phyloP scores from a whole-genome alignment of 2,113 vertebrate genomes.

The Osmerus eperlanus region DNA sequence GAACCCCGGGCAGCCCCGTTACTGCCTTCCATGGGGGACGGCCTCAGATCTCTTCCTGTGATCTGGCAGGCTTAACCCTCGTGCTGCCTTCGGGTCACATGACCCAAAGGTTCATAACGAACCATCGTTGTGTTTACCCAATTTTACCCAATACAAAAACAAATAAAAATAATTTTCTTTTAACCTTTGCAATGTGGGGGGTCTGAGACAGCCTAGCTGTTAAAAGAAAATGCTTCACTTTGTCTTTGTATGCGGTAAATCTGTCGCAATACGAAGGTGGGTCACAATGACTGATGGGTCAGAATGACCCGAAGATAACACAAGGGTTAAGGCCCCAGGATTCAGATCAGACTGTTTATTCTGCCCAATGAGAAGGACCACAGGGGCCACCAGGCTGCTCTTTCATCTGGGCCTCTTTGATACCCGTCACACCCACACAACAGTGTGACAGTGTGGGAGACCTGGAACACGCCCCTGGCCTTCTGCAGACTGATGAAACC shows the following conservation, averaged over 20 bases:
- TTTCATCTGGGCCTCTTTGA: slow-evolving; percentile 60
- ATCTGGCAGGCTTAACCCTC: slow-evolving; percentile 50
- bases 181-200: no score
- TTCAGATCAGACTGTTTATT: slow-evolving; percentile 47
- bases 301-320: no score
- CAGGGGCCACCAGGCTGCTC: slow-evolving; percentile 37
- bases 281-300: no score
- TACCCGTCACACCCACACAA: slow-evolving; percentile 45
- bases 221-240: no score
- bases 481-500: background rate
- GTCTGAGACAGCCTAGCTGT: no score
- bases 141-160: no score
- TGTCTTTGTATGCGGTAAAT: no score
- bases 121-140: no score
- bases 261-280: no score
- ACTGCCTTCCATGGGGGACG: background rate
- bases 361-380: slow-evolving; percentile 34
- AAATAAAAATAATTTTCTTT: no score
- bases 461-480: slow-evolving; percentile 35
- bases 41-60: slow-evolving; percentile 46
- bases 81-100: no score
- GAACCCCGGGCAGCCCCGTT: background rate
- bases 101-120: no score
- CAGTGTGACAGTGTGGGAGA: slow-evolving; percentile 17
- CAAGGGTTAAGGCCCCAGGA: slow-evolving; percentile 48